Percentiles rank a stretch among this genome's conserved stretches.
These are phyloP conservation scores for Heterotilapia buettikoferi DNA, from an alignment of 2,113 vertebrate species.

Conservation along the genomic window DNA sequence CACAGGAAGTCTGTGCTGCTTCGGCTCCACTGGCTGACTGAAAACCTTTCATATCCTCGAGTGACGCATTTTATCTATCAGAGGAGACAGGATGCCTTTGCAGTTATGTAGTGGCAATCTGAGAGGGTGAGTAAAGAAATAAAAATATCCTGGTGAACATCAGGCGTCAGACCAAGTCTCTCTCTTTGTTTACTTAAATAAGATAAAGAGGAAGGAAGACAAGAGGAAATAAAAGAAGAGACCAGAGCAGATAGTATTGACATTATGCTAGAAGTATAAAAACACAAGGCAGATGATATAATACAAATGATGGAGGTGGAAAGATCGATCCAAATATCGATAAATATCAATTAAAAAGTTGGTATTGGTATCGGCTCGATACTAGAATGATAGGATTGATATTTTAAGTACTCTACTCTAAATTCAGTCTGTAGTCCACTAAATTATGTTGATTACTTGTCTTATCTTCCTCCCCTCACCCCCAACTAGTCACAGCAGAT, in stretches of 20 bases:
- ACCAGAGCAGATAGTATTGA: background rate
- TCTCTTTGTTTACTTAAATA: background rate
- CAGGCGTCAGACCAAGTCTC: background rate
- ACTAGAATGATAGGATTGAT: background rate
- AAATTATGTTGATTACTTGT: background rate
- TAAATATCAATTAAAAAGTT: background rate
- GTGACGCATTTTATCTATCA: background rate
- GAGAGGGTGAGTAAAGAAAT: background rate
- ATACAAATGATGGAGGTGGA: background rate
- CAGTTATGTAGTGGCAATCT: background rate
- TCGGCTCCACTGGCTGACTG: background rate
- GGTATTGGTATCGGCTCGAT: fast-evolving
- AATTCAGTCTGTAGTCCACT: background rate
- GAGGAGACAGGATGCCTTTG: slow-evolving; percentile 24
- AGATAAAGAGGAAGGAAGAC: background rate
- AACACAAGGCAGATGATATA: background rate
- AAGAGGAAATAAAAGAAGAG: background rate
- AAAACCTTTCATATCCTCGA: background rate
- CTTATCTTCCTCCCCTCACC: background rate
- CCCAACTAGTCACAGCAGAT: background rate
- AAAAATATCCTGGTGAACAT: slow-evolving; percentile 6
- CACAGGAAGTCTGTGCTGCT: background rate
- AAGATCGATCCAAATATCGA: background rate
- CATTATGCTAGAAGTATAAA: background rate
- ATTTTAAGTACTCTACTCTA: background rate